A percentile compares a stretch with the other conserved stretches of the same genome.
phyloP scores from a whole-genome alignment of 2,888 invertebrate genomes.

The Periphyllus acericola region DNA sequence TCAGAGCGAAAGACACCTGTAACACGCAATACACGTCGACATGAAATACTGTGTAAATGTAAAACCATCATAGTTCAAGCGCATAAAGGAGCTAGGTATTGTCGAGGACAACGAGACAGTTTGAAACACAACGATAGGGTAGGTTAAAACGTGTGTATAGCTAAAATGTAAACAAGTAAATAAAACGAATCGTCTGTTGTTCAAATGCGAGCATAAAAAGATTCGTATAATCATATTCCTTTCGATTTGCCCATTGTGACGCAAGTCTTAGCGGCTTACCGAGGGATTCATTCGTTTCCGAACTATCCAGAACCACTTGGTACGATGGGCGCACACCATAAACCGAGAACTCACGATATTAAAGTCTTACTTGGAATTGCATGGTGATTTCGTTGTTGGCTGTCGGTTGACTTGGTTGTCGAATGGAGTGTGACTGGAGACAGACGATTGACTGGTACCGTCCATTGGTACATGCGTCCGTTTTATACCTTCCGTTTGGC shows the following conservation, averaged over 20 bases:
- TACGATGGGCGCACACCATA: background rate
- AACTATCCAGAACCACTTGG: too few relatives aligned
- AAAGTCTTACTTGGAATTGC: slow-evolving; percentile 37
- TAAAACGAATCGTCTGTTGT: background rate
- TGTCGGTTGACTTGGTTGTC: background rate
- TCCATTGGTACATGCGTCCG: background rate
- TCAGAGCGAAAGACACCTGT: slow-evolving; percentile 23
- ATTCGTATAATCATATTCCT: too few relatives aligned
- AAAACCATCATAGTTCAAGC: too few relatives aligned
- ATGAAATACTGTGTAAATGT: too few relatives aligned
- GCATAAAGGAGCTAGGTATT: too few relatives aligned
- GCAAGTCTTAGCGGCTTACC: too few relatives aligned
- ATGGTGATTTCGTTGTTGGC: slow-evolving; percentile 21
- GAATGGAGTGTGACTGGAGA: background rate
- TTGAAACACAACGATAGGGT: background rate
- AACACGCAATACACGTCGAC: background rate
- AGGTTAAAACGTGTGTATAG: background rate
- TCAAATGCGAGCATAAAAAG: too few relatives aligned
- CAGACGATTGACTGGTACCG: slow-evolving; percentile 30
- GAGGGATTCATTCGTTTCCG: too few relatives aligned
- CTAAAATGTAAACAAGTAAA: background rate
- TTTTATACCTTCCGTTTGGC: slow-evolving; percentile 37
- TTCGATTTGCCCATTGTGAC: too few relatives aligned
- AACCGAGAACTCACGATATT: too few relatives aligned
- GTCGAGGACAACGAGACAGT: background rate